These are phyloP conservation scores for Reinhardtius hippoglossoides DNA, from an alignment of 2,113 vertebrate genomes.

Conservation along the genomic window DNA sequence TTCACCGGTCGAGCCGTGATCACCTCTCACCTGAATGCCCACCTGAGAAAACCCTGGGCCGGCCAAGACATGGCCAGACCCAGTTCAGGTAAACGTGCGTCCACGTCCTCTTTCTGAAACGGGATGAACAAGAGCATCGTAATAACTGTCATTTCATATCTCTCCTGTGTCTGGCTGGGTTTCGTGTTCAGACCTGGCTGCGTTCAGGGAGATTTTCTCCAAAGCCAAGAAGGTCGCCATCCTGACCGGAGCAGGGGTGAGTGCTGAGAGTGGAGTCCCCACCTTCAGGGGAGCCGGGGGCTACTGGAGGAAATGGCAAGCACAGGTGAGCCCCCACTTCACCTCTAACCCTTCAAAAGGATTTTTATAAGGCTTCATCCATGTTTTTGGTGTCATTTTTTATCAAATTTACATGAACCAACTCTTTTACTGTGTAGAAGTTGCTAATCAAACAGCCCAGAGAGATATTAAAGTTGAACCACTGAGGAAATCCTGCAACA, in stretches of 20 bases:
- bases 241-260: conserved; percentile 93
- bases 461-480: too few relatives aligned
- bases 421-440: too few relatives aligned
- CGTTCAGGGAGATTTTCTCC: conserved; percentile 90
- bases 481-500: too few relatives aligned
- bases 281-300: conserved; percentile 95
- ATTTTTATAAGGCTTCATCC: too few relatives aligned
- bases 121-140: background rate
- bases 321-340: conserved; percentile 82
- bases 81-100: conserved; percentile 75
- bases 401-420: too few relatives aligned
- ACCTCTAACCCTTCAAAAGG: background rate
- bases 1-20: conserved; percentile 46
- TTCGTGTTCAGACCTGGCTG: conserved; percentile 83
- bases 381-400: too few relatives aligned
- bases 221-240: conserved; percentile 90
- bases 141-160: background rate
- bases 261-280: conserved; percentile 94
- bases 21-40: conserved; percentile 45
- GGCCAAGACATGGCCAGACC: conserved; percentile 76
- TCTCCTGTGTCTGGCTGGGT: background rate
- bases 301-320: conserved; percentile 96
- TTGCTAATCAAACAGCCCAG: too few relatives aligned
- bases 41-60: conserved; percentile 30
- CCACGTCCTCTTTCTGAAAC: background rate